Percentiles rank a stretch among this genome's conserved stretches.
Evolutionary conservation across 92 coral and sea anemone species (phyloP).

Genomic region (Epizoanthus rinbou): DNA sequence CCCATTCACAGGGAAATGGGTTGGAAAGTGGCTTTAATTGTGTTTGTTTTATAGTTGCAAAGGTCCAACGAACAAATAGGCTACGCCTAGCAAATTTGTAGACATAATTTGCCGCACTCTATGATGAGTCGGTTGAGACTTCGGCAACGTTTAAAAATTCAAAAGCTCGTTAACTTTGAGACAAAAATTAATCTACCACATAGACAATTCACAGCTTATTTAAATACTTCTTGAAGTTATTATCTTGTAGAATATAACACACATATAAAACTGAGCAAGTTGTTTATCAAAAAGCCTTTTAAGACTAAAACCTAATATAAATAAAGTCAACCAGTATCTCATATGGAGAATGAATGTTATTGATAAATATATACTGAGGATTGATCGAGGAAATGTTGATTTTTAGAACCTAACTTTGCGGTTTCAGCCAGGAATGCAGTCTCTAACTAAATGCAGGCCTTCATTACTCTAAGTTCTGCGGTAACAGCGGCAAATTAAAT

Average conservation of each 20-base stretch:
- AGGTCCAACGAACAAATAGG: background rate
- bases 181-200: slow-evolving; percentile 22
- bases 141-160: slow-evolving; percentile 20
- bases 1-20: background rate
- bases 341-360: too few relatives aligned
- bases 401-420: slow-evolving; percentile 6
- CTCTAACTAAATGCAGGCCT: slow-evolving; percentile 22
- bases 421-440: slow-evolving; percentile 23
- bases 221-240: background rate
- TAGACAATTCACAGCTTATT: too few relatives aligned
- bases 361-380: too few relatives aligned
- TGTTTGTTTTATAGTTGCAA: slow-evolving; percentile 13
- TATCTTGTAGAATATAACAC: too few relatives aligned
- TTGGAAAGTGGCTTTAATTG: background rate
- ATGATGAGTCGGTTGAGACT: background rate
- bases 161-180: slow-evolving; percentile 30
- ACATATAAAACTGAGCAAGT: too few relatives aligned
- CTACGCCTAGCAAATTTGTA: too few relatives aligned
- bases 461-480: slow-evolving; percentile 19
- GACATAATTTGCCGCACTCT: background rate
- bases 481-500: background rate
- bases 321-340: too few relatives aligned
- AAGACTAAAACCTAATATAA: too few relatives aligned
- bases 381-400: background rate
- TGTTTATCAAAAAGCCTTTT: too few relatives aligned